Evolutionary conservation across 1,140 invertebrate genomes (phyloP).

Genomic region (Lordiphosa stackelbergi): DNA sequence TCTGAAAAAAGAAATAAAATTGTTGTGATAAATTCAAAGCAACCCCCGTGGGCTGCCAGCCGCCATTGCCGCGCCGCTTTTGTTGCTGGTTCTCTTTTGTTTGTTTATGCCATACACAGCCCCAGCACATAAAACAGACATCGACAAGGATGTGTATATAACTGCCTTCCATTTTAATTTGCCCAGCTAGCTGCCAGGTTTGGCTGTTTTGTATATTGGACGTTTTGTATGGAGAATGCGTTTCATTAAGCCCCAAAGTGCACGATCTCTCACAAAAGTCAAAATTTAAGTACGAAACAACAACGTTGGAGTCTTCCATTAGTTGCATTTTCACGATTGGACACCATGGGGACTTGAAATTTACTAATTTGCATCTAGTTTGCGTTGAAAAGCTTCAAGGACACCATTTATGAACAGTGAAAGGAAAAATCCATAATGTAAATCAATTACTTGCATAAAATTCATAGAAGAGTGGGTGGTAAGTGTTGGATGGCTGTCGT

Average conservation of each 20-base stretch:
- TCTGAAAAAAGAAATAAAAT: too few species aligned
- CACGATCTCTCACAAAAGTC: neutral
- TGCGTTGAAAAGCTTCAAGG: constrained; percentile 2
- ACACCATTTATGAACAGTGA: too few species aligned
- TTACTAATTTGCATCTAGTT: constrained; percentile 10
- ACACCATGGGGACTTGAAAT: neutral
- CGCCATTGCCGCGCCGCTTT: too few species aligned
- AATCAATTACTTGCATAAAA: constrained; percentile 8
- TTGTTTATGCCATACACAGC: neutral
- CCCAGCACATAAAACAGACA: neutral
- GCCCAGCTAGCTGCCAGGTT: neutral
- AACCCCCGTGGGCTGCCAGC: too few species aligned
- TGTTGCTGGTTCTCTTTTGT: neutral
- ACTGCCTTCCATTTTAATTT: constrained; percentile 9
- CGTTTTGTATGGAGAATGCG: constrained; percentile 1
- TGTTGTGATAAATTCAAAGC: too few species aligned
- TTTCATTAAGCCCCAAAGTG: constrained; percentile 9
- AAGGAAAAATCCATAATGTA: constrained; percentile 7
- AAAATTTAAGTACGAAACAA: neutral
- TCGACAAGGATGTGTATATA: neutral
- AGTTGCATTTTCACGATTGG: constrained; percentile 7
- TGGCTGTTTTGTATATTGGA: neutral
- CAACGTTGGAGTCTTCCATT: constrained; percentile 16
- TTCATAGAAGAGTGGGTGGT: neutral
- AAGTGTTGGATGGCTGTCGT: too few species aligned